A percentile compares a stretch with the other conserved stretches of the same genome.
Evolutionary conservation across 2,888 invertebrate species (phyloP).

Genomic region (Thalpophila matura): DNA sequence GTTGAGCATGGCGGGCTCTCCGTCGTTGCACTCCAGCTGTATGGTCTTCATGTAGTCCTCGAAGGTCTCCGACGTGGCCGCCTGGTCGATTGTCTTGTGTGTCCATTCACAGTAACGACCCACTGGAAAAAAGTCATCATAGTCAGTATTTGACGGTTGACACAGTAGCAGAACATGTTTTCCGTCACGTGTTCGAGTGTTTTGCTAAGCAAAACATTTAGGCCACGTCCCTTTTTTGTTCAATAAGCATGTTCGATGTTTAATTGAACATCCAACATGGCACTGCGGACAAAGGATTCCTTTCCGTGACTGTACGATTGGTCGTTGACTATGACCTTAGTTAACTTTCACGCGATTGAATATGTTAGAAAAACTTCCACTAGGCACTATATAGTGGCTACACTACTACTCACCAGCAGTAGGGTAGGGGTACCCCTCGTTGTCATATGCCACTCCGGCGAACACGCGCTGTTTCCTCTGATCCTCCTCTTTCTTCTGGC

Average conservation of each 20-base stretch:
- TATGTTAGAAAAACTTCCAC: no score
- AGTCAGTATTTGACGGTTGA: neutral
- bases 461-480: constrained; percentile 94
- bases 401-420: constrained; percentile 91
- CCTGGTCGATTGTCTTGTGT: constrained; percentile 94
- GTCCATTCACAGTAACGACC: constrained; percentile 97
- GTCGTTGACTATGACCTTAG: no score
- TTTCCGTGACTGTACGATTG: no score
- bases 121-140: constrained; percentile 80
- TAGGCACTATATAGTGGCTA: no score
- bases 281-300: no score
- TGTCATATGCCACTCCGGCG: constrained; percentile 95
- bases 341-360: no score
- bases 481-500: constrained; percentile 93
- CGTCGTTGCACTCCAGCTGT: constrained; percentile 93
- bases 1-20: constrained; percentile 94
- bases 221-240: no score
- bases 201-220: no score
- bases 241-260: no score
- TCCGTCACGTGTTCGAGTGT: no score
- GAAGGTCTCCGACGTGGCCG: constrained; percentile 93
- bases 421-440: constrained; percentile 94
- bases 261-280: no score
- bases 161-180: no score
- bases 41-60: constrained; percentile 94